Base-by-base conservation (phyloP, 2,113 vertebrate species). In the Alligator sinensis region DNA sequence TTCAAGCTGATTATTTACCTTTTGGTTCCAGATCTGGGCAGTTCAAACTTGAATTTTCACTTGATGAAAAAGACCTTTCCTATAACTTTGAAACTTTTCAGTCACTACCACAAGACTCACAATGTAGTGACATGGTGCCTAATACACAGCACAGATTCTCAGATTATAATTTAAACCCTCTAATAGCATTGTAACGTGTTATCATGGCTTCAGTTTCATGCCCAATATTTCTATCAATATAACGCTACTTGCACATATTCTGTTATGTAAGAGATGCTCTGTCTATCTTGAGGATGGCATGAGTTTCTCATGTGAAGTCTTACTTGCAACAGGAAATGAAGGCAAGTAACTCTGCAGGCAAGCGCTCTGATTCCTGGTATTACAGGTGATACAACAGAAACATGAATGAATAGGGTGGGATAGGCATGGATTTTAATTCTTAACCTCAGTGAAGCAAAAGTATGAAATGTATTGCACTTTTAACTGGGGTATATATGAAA, bases 1-100 rank as follows among this genome's bases (percentile, higher is more conserved):
- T 91, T 82, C 89, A 82, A 47, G 58, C 28, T 79, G 92, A 94
- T 9, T 54, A 89, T 70, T 84, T 83, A 80, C 70, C 84, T 60
- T 96, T 95, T 93, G 72, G 54, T 59, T 92, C 81, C 70, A 93
- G 88, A 89, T 77, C 87, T 34, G 83, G 94, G 34, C 96, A 97
- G 54, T 96, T 98, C 82, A 96, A 93, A 60, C 95, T 98, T 6
- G 96, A 98, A 90, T 98, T 98, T 81, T 85, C 98, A 90, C 88
- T 92, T 60, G 97, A 96, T 90, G 77, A 94, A 70, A 85, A 66
- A 58, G 82, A 89, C 34, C 34, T 82, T 30, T 86, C 80, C 72
- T 80, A 83, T 54, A 93, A 74, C 61, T 93, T 92, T 87, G 84
- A 93, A 76, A 94, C 74, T 75, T 93, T 97, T 77, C 87, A 93